Base-by-base conservation (phyloP, 2,797 vertebrate species). In the Eurystomus glaucurus region DNA sequence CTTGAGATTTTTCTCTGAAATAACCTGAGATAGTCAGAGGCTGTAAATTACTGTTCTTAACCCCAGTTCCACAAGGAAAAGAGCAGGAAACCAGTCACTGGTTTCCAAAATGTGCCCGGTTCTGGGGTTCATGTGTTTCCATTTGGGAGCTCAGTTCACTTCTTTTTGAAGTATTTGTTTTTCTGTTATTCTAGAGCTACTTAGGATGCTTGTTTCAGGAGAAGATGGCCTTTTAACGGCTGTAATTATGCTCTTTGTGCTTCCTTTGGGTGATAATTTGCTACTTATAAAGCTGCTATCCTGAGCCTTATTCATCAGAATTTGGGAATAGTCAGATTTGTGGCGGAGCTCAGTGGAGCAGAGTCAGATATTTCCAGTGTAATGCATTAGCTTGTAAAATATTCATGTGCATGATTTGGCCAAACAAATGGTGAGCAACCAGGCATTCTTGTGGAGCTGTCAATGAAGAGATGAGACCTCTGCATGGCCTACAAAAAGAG, bases 1-100 rank as follows among this genome's bases (percentile, higher is more conserved):
- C 10, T 39, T 61, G 20, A 58, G 37, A 14, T 58, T 70, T 75
- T 90, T 55, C 21, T 78, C 95, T 84, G 46, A 91, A 88, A 68
- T 5, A 43, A 68, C 4, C 22, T 25, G n/a, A 84, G 35, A 48
- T 35, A 55, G 72, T 81, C 35, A 60, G 28, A 92, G 54, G 28
- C 33, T 85, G 7, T 64, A 71, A 70, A 64, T 62, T 64, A 35
- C 21, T 89, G 35, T 62, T 91, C 48, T 71, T 84, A 76, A 43
- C 84, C 23, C 35, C 15, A 48, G 0, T 76, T 95, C 43, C 60
- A 85, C 7, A 60, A 58, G 35, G 8, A 51, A 72, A 83, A 92
- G 55, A 61, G 35, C 39, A 82, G 26, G 25, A 91, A 85, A 62
- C 28, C 35, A n/a, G 13, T 68, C 61, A 17, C 11, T 55, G 3